phyloP scores from a whole-genome alignment of 2,113 vertebrate species.

The Xiphorhynchus elegans region DNA sequence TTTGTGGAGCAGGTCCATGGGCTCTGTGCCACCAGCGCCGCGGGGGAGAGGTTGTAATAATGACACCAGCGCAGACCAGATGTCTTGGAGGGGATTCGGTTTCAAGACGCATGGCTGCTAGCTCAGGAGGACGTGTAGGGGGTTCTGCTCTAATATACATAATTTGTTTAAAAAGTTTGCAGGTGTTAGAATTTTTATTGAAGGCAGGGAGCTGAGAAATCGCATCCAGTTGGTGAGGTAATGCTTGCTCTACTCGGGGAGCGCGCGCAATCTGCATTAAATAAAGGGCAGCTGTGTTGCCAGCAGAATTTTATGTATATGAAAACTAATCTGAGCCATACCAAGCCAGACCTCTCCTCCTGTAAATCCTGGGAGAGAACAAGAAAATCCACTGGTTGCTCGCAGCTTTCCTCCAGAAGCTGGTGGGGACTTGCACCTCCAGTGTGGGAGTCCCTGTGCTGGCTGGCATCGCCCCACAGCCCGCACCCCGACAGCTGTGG shows the following conservation, averaged over 20 bases:
- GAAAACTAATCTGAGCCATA: constrained; percentile 26
- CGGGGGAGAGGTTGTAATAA: constrained; percentile 19
- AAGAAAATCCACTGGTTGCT: neutral
- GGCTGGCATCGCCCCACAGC: neutral
- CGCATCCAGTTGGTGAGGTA: constrained; percentile 7
- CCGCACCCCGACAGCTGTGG: neutral
- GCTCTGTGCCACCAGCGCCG: neutral
- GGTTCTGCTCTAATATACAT: constrained; percentile 8
- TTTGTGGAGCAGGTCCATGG: neutral
- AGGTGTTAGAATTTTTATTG: constrained; percentile 64
- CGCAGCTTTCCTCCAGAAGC: neutral
- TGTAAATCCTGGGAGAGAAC: neutral
- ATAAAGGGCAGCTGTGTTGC: constrained; percentile 46
- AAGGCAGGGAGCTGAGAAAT: constrained; percentile 46
- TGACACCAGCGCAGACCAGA: constrained; percentile 4
- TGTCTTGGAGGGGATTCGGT: constrained; percentile 28
- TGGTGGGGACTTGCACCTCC: neutral
- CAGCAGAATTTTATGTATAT: constrained; percentile 27
- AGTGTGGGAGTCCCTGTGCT: neutral
- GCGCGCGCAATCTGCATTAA: neutral
- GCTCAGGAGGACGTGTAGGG: neutral
- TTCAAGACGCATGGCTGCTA: constrained; percentile 26
- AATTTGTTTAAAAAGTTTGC: constrained; percentile 55
- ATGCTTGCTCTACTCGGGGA: neutral
- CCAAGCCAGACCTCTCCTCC: neutral